phyloP scores from a whole-genome alignment of 2,113 vertebrate species.

The Chlorodrepanis virens region DNA sequence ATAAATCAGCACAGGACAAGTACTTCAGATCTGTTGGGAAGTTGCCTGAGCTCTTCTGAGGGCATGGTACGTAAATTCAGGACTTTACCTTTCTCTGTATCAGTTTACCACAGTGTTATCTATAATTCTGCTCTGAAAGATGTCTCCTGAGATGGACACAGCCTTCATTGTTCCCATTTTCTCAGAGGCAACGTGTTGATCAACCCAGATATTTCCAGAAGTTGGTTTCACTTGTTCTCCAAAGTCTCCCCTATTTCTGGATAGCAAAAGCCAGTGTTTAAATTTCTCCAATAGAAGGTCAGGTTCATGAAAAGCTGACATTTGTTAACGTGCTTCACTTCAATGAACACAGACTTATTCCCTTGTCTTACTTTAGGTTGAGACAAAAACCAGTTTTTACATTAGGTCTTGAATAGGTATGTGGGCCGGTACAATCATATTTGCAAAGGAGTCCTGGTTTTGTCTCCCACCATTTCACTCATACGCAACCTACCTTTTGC shows the following conservation, averaged over 20 bases:
- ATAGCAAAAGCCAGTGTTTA: not conserved
- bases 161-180: not conserved
- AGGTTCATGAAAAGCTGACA: not conserved
- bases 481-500: not conserved
- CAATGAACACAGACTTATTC: not conserved
- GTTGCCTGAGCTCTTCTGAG: not conserved
- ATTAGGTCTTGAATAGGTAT: not conserved
- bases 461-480: not conserved
- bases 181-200: not conserved
- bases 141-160: not conserved
- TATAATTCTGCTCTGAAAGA: not conserved
- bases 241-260: not conserved
- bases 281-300: not conserved
- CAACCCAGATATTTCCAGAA: not conserved
- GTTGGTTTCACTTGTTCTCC: not conserved
- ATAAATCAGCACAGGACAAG: not conserved
- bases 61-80: not conserved
- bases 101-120: not conserved
- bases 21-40: not conserved
- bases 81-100: not conserved
- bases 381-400: not conserved
- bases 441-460: not conserved
- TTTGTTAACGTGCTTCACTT: not conserved
- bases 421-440: accelerated
- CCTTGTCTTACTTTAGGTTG: not conserved